Evolutionary conservation across 23 tunicate species (phyloP), one percentile per base, ranked within the genome.

Genomic region (Halocynthia aurantium): DNA sequence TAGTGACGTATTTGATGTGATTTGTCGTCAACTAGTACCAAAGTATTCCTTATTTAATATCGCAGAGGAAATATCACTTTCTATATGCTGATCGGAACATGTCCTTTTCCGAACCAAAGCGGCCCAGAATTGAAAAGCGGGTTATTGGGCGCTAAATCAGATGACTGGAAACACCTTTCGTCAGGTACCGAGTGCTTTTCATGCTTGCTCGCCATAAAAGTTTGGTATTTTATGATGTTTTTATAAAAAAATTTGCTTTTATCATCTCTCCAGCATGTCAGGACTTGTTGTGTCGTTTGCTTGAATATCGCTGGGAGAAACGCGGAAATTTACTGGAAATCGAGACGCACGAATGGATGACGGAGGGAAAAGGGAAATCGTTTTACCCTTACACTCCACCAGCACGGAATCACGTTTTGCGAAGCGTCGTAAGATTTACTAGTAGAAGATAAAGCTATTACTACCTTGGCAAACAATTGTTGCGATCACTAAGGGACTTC

Each of bases 311-410:
- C 0, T 65, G n/a, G 13, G 70, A 65, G 22, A 65, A 49, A 65
- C 15, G 70, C 22, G 70, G 49, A 65, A 15, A 49, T 10, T 49
- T 65, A 20, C 19, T 65, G 0, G 70, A 65, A 15, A 65, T 65
- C 19, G 70, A 65, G 19, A 65, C 70, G 9, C 70, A 65, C 31
- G 70, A 65, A 65, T 65, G 70, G 70, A 65, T 65, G 70, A 49
- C 70, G 19, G 31, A 65, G 19, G 70, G 31, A 6, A 40, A 40
- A 65, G 70, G 31, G 22, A 40, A 65, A 8, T 20, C 15, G 22
- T 15, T 20, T 49, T n/a, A 58, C 17, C 17, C 17, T 13, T 49
- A 65, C 31, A 65, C 22, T 65, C 70, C 70, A 65, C 70, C 70
- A 15, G 49, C 70, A 15, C 6, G 70, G 0, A 65, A 65, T 15